Evolutionary conservation across 2,888 invertebrate species (phyloP), one percentile per base, ranked within the genome.

Genomic region (Eupithecia dodoneata): DNA sequence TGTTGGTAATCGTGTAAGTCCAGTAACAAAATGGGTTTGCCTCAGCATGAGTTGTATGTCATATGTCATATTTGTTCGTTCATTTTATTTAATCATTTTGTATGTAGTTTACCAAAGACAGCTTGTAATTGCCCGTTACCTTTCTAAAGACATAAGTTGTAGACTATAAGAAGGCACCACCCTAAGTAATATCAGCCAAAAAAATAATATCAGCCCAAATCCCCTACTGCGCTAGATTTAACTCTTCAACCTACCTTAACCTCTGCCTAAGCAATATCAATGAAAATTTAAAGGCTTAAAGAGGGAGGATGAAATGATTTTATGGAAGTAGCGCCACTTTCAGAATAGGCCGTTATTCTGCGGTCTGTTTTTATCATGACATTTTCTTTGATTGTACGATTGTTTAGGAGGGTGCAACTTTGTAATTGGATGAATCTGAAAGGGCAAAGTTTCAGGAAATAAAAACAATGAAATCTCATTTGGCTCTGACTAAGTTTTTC

Each of bases 361-460:
- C 30, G 79, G 80, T 78, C 79, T 75, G 82, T 81, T 83, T 82
- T 82, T 80, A 79, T 78, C 76, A 73, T 78, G 76, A 73, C 78
- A 75, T 81, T 83, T 75, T 85, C 81, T 83, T 80, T 83, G 77
- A 79, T 73, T 77, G 74, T 73, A 63, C 55, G 49, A 74, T 72
- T 78, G 76, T 76, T 77, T 76, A 66, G 44, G 70, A 47, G 69
- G 70, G 73, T 45, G 52, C 65, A 71, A 71, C 45, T 74, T 72
- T 77, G 47, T 71, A 63, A 70, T 63, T 72, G 44, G 55, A 44
- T 71, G 44, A 47, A 65, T 71, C 18, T 73, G 63, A 47, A 73
- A 70, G 45, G 44, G 44, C 67, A 41, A 67, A 74, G 74, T 73
- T 65, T 55, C 41, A 3, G 45, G 30, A 65, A 72, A 73, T 63